Conservation (phyloP, 2,888 invertebrate species). For the Sphecodes monilicornis region DNA sequence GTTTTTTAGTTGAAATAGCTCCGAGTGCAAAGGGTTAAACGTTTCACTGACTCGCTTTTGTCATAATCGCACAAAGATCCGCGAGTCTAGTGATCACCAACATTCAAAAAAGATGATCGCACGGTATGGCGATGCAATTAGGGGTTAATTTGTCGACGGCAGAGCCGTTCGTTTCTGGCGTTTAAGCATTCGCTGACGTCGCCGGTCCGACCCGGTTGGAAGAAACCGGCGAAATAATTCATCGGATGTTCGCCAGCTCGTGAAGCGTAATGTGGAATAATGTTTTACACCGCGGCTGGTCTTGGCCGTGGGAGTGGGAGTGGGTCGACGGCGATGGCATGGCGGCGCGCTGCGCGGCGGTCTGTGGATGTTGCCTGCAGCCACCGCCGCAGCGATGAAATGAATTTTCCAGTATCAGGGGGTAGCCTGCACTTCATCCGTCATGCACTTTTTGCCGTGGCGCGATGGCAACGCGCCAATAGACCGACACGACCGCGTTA, state of each 20-base stretch:
- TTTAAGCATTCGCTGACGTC: slow-evolving; percentile 1
- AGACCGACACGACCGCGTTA: slow-evolving; percentile 41
- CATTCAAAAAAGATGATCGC: slow-evolving; percentile 9
- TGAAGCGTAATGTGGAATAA: slow-evolving; percentile 66
- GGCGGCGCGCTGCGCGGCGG: too few relatives aligned
- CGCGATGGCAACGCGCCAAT: slow-evolving; percentile 60
- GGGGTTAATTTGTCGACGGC: not conserved
- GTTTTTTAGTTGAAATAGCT: too few relatives aligned
- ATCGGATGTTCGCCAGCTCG: slow-evolving; percentile 48
- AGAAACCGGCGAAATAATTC: slow-evolving; percentile 62
- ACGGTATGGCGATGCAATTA: not conserved
- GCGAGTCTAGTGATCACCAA: not conserved
- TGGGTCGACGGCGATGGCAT: too few relatives aligned
- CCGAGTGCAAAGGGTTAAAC: too few relatives aligned
- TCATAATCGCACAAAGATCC: not conserved
- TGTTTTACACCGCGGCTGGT: slow-evolving; percentile 63
- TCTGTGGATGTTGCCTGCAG: slow-evolving; percentile 31
- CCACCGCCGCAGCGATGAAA: slow-evolving; percentile 49
- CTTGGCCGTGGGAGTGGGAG: slow-evolving; percentile 33
- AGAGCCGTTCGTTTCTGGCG: not conserved
- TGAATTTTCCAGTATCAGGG: slow-evolving; percentile 66
- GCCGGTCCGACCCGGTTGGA: slow-evolving; percentile 15
- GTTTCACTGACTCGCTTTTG: not conserved
- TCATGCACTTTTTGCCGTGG: slow-evolving; percentile 58
- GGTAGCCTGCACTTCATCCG: slow-evolving; percentile 58